Conservation (phyloP, 1,140 invertebrate genomes). For the Acromyrmex echinatior region DNA sequence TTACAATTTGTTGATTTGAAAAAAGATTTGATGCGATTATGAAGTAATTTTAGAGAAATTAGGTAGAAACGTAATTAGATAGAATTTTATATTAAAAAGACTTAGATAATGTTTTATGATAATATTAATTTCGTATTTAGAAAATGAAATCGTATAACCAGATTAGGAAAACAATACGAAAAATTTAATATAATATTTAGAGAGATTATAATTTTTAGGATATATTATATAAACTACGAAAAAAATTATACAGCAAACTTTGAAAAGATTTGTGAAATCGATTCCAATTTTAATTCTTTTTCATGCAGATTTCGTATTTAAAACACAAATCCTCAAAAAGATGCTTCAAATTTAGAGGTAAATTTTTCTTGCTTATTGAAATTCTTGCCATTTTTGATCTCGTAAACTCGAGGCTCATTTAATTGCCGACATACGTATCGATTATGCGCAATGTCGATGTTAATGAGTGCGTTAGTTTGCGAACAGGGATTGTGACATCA, state of each 20-base stretch:
- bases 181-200: not conserved
- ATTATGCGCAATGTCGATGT: conserved; percentile 47
- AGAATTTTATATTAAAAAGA: not conserved
- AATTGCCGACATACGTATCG: conserved; percentile 30
- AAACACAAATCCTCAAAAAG: not conserved
- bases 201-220: not conserved
- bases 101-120: not conserved
- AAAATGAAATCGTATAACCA: not conserved
- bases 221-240: not conserved
- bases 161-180: not conserved
- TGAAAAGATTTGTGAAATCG: not conserved
- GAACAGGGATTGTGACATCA: conserved; percentile 48
- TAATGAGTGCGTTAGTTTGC: conserved; percentile 36
- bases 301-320: not conserved
- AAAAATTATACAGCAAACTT: not conserved
- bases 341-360: not conserved
- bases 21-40: not conserved
- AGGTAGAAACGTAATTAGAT: not conserved
- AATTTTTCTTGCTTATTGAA: not conserved
- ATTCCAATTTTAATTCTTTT: not conserved
- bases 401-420: conserved; percentile 15
- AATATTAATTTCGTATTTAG: not conserved
- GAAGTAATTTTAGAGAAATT: too few relatives aligned
- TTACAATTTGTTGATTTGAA: not conserved
- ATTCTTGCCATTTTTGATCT: conserved; percentile 8